phyloP scores from a whole-genome alignment of 2,888 invertebrate species.

The Gisinianus flammeolus region DNA sequence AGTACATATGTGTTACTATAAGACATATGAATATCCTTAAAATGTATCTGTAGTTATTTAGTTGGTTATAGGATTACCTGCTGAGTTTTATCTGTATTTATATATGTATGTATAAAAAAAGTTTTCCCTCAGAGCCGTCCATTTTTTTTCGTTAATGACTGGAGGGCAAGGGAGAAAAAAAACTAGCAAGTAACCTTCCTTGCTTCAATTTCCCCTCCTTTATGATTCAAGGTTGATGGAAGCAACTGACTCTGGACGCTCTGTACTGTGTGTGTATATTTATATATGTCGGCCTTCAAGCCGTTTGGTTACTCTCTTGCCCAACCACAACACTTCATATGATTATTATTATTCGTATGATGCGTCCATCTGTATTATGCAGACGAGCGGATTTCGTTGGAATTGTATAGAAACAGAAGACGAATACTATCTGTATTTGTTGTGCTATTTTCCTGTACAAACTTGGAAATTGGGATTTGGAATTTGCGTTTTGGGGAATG shows the following conservation, averaged over 20 bases:
- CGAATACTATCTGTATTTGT: no score
- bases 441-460: no score
- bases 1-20: no score
- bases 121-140: constrained; percentile 9
- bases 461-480: no score
- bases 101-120: not conserved
- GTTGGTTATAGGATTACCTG: not conserved
- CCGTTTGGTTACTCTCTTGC: constrained; percentile 27
- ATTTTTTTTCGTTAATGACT: constrained; percentile 28
- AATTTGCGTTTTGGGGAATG: no score
- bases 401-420: no score
- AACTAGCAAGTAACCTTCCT: constrained; percentile 29
- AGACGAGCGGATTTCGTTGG: no score
- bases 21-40: no score
- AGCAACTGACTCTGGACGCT: constrained; percentile 16
- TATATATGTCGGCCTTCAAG: constrained; percentile 30
- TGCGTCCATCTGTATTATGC: no score
- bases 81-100: no score
- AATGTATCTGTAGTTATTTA: not conserved
- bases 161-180: constrained; percentile 28
- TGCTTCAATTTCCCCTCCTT: constrained; percentile 34
- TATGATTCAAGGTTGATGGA: constrained; percentile 41
- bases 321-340: constrained; percentile 32
- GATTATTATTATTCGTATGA: not conserved
- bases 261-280: not conserved